Conservation (phyloP, 2,113 vertebrate species). For the Ailurus styani region DNA sequence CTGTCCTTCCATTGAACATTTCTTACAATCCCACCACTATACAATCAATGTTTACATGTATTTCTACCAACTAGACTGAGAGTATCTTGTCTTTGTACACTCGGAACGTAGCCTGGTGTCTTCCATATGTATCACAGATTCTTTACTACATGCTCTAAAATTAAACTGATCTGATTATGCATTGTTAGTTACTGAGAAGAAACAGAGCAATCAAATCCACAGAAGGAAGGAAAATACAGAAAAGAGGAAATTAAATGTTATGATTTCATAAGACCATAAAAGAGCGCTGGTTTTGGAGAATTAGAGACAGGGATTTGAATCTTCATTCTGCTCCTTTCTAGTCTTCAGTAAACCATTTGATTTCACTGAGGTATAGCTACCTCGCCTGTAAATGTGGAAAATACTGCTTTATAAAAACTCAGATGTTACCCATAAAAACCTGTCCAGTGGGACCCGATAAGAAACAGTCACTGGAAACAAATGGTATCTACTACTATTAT, state of each 20-base stretch:
- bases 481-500: fast-evolving
- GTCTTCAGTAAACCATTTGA: background rate
- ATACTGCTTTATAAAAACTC: background rate
- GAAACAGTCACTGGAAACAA: background rate
- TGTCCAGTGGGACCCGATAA: background rate
- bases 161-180: background rate
- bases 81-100: background rate
- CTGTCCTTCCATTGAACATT: background rate
- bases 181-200: background rate
- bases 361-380: fast-evolving
- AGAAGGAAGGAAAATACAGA: background rate
- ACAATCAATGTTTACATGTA: background rate
- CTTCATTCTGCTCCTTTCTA: background rate
- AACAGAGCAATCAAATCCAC: background rate
- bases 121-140: background rate
- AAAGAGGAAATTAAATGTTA: background rate
- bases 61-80: background rate
- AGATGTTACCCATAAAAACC: background rate
- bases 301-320: background rate
- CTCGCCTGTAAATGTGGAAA: background rate
- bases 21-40: background rate
- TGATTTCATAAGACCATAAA: background rate
- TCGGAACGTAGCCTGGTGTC: background rate
- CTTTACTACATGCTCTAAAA: background rate
- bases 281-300: background rate